Conservation (phyloP, 2,888 invertebrate species). For the Stomorhina lunata region DNA sequence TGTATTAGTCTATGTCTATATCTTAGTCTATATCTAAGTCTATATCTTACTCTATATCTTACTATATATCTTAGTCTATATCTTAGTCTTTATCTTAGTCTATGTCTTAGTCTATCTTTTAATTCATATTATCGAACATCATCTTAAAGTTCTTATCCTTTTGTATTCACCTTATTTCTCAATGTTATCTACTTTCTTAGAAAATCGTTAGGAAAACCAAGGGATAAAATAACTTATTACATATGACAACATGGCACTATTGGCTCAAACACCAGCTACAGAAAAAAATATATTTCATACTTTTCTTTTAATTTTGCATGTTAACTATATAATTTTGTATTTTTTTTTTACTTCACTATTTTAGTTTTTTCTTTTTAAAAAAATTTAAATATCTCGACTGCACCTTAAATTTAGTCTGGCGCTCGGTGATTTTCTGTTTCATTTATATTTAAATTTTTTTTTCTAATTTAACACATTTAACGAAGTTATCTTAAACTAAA, state of each 20-base stretch:
- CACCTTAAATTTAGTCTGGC: slow-evolving; percentile 68
- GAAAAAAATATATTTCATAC: slow-evolving; percentile 2
- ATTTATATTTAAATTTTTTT: slow-evolving; percentile 29
- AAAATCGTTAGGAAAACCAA: too few relatives aligned
- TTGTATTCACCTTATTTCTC: too few relatives aligned
- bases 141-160: too few relatives aligned
- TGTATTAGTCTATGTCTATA: too few relatives aligned
- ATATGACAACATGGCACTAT: slow-evolving; percentile 62
- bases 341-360: neutral
- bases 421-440: slow-evolving; percentile 55
- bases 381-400: slow-evolving; percentile 63
- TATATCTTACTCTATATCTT: too few relatives aligned
- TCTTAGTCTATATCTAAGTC: too few relatives aligned
- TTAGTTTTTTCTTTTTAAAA: slow-evolving; percentile 7
- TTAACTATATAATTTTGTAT: slow-evolving; percentile 31
- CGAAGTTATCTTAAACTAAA: slow-evolving; percentile 55
- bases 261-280: slow-evolving; percentile 52
- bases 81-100: too few relatives aligned
- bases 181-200: too few relatives aligned
- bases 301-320: slow-evolving; percentile 31
- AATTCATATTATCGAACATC: too few relatives aligned
- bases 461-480: slow-evolving; percentile 61
- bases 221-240: slow-evolving; percentile 48
- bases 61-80: too few relatives aligned
- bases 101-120: too few relatives aligned